These are phyloP conservation scores for Adelphocoris suturalis DNA, from an alignment of 2,888 invertebrate genomes.

Conservation along the genomic window DNA sequence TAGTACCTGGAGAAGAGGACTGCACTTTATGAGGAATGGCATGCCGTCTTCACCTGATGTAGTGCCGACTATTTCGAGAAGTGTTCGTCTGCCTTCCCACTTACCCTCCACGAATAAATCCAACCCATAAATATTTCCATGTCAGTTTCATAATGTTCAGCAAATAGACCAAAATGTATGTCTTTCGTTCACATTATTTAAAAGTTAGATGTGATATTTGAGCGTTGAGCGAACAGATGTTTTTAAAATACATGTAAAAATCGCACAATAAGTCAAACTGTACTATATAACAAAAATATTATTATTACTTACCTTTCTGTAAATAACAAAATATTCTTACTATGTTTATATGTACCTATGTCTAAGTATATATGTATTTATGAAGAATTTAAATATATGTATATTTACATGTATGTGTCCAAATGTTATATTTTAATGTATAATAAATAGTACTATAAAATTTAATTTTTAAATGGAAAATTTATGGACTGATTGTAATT, in stretches of 20 bases:
- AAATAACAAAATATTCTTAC: conserved; percentile 23
- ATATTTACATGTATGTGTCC: conserved; percentile 35
- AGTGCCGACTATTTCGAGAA: conserved; percentile 69
- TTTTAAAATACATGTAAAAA: conserved; percentile 40
- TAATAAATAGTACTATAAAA: neutral
- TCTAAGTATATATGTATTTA: conserved; percentile 41
- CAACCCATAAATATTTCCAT: conserved; percentile 42
- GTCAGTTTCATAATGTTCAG: neutral
- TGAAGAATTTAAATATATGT: neutral
- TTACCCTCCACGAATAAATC: conserved; percentile 42
- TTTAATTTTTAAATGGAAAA: conserved; percentile 51
- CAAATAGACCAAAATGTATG: conserved; percentile 45
- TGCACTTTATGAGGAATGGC: conserved; percentile 59
- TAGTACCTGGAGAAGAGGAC: conserved; percentile 59
- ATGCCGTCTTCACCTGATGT: conserved; percentile 72
- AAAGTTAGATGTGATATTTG: conserved; percentile 61
- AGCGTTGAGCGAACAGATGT: conserved; percentile 2
- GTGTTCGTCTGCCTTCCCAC: conserved; percentile 57
- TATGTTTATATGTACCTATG: neutral
- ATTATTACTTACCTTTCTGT: conserved; percentile 20
- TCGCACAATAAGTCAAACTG: conserved; percentile 60
- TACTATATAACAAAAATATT: conserved; percentile 3
- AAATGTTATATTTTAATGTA: conserved; percentile 63
- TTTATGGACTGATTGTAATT: conserved; percentile 59
- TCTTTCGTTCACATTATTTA: conserved; percentile 34